These are phyloP conservation scores for Druceiella hillmani DNA, from an alignment of 2,888 invertebrate species.

Conservation along the genomic window DNA sequence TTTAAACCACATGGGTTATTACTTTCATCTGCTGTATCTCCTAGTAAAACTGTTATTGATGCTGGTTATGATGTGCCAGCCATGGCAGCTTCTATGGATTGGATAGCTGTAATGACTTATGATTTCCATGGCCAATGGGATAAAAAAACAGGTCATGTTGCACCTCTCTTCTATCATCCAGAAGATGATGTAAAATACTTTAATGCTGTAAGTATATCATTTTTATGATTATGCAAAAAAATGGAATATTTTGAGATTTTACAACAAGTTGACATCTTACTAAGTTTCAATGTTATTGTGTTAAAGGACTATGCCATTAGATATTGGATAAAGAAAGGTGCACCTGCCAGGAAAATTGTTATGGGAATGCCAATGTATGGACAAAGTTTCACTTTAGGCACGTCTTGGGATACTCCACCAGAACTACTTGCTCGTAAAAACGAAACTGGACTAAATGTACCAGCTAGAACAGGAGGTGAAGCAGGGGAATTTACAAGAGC, in stretches of 20 bases:
- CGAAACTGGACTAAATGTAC: constrained; percentile 64
- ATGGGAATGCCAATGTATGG: constrained; percentile 90
- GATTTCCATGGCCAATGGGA: constrained; percentile 93
- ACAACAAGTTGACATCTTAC: background rate
- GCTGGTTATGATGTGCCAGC: constrained; percentile 78
- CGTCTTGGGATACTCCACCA: constrained; percentile 26
- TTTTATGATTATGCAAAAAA: constrained; percentile 4
- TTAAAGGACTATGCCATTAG: constrained; percentile 76
- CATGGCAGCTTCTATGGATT: constrained; percentile 71
- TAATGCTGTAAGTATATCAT: constrained; percentile 61
- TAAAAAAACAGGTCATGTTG: constrained; percentile 85
- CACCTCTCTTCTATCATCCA: constrained; percentile 77
- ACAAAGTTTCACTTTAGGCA: constrained; percentile 66
- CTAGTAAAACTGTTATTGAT: constrained; percentile 83
- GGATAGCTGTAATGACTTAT: constrained; percentile 91
- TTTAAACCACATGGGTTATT: constrained; percentile 63
- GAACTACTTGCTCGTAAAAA: constrained; percentile 47
- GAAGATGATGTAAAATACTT: constrained; percentile 78
- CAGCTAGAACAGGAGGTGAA: constrained; percentile 71
- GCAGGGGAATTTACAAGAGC: constrained; percentile 83
- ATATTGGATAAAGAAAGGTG: constrained; percentile 85
- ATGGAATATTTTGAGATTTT: background rate
- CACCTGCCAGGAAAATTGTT: constrained; percentile 72
- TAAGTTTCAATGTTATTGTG: background rate
- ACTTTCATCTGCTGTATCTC: constrained; percentile 80